A percentile compares a stretch with the other conserved stretches of the same genome.
These are phyloP conservation scores for Nomia melanderi DNA, from an alignment of 1,140 invertebrate genomes.

Conservation along the genomic window DNA sequence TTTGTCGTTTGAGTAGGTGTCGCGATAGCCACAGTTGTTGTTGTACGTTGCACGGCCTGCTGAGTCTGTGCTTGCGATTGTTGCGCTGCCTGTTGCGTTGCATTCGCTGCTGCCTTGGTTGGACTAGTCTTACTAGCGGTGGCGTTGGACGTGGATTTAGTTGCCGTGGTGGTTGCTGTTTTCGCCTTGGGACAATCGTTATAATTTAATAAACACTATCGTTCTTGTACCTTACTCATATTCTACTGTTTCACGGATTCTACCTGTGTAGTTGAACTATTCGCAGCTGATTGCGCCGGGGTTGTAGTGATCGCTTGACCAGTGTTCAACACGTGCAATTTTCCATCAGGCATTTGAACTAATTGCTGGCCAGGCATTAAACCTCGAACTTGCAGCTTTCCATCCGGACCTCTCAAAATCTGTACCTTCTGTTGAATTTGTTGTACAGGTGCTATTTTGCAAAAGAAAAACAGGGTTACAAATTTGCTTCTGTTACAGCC, in stretches of 20 bases:
- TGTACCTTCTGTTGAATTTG: constrained; percentile 89
- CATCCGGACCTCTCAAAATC: constrained; percentile 93
- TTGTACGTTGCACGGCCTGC: constrained; percentile 66
- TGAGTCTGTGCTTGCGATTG: constrained; percentile 69
- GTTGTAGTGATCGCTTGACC: constrained; percentile 74
- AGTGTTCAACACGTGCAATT: constrained; percentile 92
- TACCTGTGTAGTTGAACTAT: constrained; percentile 43
- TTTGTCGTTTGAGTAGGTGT: constrained; percentile 68
- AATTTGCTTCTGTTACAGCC: neutral
- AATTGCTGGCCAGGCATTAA: constrained; percentile 96
- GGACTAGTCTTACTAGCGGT: constrained; percentile 66
- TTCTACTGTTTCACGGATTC: neutral
- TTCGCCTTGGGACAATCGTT: constrained; percentile 40
- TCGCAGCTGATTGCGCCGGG: constrained; percentile 50
- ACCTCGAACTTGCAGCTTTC: constrained; percentile 94
- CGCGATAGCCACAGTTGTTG: constrained; percentile 62
- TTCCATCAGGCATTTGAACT: constrained; percentile 95
- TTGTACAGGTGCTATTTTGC: constrained; percentile 64
- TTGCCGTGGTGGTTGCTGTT: constrained; percentile 34
- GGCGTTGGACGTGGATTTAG: constrained; percentile 49
- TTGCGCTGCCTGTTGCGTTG: constrained; percentile 53
- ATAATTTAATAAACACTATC: constrained; percentile 19
- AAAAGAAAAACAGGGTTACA: neutral
- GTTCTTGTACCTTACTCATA: neutral
- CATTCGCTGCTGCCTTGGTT: constrained; percentile 59